Base-by-base conservation (phyloP, 2,113 vertebrate genomes). In the Calidris pygmaea region DNA sequence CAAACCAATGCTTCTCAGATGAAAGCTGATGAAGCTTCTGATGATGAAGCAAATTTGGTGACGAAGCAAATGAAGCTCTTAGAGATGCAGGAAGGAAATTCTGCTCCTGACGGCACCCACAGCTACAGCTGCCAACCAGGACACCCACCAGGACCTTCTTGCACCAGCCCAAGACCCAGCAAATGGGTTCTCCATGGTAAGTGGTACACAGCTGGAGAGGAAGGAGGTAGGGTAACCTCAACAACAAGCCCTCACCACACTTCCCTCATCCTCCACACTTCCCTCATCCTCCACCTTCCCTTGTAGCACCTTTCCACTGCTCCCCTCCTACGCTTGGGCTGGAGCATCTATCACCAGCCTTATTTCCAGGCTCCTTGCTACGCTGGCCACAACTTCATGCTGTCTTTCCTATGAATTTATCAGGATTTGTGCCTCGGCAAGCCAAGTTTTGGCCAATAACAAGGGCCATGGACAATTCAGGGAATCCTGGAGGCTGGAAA, bases 351-450 rank as follows among this genome's bases (percentile, higher is more conserved):
- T 12, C 82, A 45, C 32, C 66, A 95, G 37, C 27, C 21, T 35
- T 21, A 34, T 12, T 62, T 65, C 82, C 82, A 82, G 70, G 47
- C 34, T 81, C 58, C 48, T 53, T 34, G 50, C 12, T 59, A 43
- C 0, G 0, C 5, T 5, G 70, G n/a, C 32, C 24, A 26, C 10
- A 12, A 73, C 13, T 27, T 72, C 17, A 7, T 11, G 1, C 9
- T 6, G 1, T 9, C 52, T 59, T 70, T 52, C 76, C 58, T 45
- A 47, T 0, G 14, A 55, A 34, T 66, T 83, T 21, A 26, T 24
- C 21, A 14, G 43, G 43, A 32, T 37, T 56, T 14, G 47, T 52
- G 58, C 41, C 62, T 23, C 55, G 62, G 48, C 14, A 43, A 86
- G 45, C 8, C 67, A 73, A 34, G 5, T 37, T 58, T 29, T 6